Percentiles rank a stretch among this genome's conserved stretches.
phyloP scores from a whole-genome alignment of 2,797 vertebrate genomes.

The Echiichthys vipera region DNA sequence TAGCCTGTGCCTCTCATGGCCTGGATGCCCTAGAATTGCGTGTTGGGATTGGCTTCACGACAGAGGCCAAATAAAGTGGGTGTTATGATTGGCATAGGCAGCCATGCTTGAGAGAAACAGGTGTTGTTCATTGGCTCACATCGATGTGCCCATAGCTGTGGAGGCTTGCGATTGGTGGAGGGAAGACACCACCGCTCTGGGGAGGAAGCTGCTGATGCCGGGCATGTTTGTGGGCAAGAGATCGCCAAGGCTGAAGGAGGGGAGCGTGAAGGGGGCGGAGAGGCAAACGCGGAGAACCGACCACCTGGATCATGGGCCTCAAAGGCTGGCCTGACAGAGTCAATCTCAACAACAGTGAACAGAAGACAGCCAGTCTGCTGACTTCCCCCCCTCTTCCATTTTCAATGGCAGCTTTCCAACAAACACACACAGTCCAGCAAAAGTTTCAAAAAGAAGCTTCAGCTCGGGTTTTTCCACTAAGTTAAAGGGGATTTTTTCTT shows the following conservation, averaged over 20 bases:
- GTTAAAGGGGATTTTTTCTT: conserved; percentile 54
- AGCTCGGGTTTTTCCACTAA: conserved; percentile 81
- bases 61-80: conserved; percentile 76
- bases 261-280: background rate
- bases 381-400: conserved; percentile 78
- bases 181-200: conserved; percentile 47
- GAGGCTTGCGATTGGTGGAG: conserved; percentile 70
- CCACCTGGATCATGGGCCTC: conserved; percentile 80
- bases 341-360: conserved; percentile 77
- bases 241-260: conserved; percentile 15
- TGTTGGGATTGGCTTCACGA: conserved; percentile 77
- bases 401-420: conserved; percentile 82
- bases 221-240: conserved; percentile 66
- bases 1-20: conserved; percentile 50
- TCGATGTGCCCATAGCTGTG: conserved; percentile 70
- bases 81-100: conserved; percentile 80
- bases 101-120: conserved; percentile 70
- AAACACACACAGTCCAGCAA: conserved; percentile 70
- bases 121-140: conserved; percentile 79
- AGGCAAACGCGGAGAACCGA: conserved; percentile 49
- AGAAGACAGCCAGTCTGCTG: conserved; percentile 82
- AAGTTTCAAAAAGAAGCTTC: conserved; percentile 73
- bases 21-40: conserved; percentile 63
- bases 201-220: conserved; percentile 63
- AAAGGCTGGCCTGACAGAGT: conserved; percentile 75